These are phyloP conservation scores for Brachionus sp. DNA, from an alignment of 1,140 invertebrate species.

Conservation along the genomic window DNA sequence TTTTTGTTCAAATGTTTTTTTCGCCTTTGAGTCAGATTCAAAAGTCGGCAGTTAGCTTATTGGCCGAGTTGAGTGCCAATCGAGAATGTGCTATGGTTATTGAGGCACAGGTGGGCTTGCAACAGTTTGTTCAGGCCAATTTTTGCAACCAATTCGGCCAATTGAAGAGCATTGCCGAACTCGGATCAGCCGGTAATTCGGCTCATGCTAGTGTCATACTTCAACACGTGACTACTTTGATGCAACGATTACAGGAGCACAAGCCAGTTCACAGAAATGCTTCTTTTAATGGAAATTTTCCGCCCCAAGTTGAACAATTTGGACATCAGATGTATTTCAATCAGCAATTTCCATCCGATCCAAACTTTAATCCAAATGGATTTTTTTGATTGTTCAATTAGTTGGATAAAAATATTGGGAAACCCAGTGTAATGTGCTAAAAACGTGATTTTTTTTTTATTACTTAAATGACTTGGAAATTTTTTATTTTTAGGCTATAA, in stretches of 20 bases:
- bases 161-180: conserved; percentile 3
- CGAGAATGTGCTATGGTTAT: conserved; percentile 29
- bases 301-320: neutral
- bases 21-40: neutral
- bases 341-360: neutral
- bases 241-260: conserved; percentile 31
- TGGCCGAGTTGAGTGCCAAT: neutral
- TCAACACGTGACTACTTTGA: conserved; percentile 14
- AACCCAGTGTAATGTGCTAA: neutral
- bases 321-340: neutral
- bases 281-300: neutral
- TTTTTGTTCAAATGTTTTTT: conserved; percentile 36
- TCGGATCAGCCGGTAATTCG: neutral
- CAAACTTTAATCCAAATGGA: neutral
- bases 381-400: neutral
- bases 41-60: neutral
- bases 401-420: neutral
- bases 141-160: conserved; percentile 25
- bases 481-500: no score
- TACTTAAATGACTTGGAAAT: no score
- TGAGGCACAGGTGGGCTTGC: neutral
- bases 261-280: neutral
- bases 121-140: conserved; percentile 27
- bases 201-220: neutral
- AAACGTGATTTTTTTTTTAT: no score